phyloP scores from a whole-genome alignment of 53 echinoderm and acorn worm genomes.

The Temnopleurus reevesii region DNA sequence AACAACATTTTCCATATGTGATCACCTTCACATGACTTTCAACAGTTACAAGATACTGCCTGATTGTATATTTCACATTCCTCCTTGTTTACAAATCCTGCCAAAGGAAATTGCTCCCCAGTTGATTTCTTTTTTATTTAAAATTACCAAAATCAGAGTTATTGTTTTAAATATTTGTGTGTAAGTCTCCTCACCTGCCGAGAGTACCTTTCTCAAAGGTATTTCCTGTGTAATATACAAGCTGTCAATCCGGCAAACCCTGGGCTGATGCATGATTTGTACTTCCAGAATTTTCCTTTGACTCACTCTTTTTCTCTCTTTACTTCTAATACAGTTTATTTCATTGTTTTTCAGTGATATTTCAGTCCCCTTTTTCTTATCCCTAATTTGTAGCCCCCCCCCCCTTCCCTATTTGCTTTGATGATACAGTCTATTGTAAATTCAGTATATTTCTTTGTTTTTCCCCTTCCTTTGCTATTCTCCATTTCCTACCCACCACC shows the following conservation, averaged over 20 bases:
- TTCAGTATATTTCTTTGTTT: not conserved
- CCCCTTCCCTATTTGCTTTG: not conserved
- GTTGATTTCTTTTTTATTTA: not conserved
- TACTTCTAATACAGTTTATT: not conserved
- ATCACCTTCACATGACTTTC: no score
- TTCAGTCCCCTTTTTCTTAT: not conserved
- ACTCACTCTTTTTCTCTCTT: not conserved
- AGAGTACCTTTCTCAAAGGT: not conserved
- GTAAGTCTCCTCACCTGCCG: not conserved
- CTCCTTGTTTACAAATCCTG: not conserved
- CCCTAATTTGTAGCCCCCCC: no score
- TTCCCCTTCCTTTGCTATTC: not conserved
- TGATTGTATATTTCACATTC: not conserved
- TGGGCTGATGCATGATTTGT: not conserved
- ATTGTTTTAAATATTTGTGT: not conserved
- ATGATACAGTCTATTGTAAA: no score
- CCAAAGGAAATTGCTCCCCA: not conserved
- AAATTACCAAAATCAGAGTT: not conserved
- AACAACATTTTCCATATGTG: no score
- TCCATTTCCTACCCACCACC: no score
- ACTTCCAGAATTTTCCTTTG: not conserved
- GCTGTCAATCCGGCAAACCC: not conserved
- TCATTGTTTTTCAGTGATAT: not conserved
- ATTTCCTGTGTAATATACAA: conserved; percentile 18
- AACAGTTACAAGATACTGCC: no score